phyloP scores from a whole-genome alignment of 2,888 invertebrate genomes.

The Saturnia japonica region DNA sequence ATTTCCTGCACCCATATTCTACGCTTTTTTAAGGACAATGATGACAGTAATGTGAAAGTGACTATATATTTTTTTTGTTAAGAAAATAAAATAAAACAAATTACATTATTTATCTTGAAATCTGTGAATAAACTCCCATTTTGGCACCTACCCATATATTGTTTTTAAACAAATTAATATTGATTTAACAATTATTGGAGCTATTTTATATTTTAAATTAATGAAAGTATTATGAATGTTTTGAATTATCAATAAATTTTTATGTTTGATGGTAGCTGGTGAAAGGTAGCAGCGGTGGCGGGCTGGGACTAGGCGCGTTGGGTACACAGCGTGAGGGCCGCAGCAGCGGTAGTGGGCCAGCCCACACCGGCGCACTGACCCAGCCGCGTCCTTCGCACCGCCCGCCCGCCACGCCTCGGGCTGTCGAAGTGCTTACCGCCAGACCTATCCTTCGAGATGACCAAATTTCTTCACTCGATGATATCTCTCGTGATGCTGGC shows the following conservation, averaged over 20 bases:
- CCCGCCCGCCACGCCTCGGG: conserved; percentile 69
- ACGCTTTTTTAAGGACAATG: no score
- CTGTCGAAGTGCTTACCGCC: conserved; percentile 85
- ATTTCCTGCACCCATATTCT: no score
- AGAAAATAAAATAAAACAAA: no score
- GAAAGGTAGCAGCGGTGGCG: conserved; percentile 76
- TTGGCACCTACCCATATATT: neutral
- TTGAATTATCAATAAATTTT: conserved; percentile 17
- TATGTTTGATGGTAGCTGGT: conserved; percentile 55
- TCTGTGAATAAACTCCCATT: no score
- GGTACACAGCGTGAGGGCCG: conserved; percentile 63
- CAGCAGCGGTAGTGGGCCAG: conserved; percentile 43
- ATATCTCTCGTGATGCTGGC: conserved; percentile 93
- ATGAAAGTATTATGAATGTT: conserved; percentile 7
- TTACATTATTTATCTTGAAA: no score
- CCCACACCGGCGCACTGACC: conserved; percentile 36
- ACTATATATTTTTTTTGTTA: no score
- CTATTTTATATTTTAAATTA: neutral
- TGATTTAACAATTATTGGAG: neutral
- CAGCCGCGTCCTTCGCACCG: conserved; percentile 47
- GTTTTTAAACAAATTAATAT: no score
- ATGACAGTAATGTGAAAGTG: no score
- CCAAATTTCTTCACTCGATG: conserved; percentile 95
- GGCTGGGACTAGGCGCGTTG: conserved; percentile 72
- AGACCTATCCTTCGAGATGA: conserved; percentile 96